Evolutionary conservation across 2,888 invertebrate genomes (phyloP).

Genomic region (Clitarchus hookeri): DNA sequence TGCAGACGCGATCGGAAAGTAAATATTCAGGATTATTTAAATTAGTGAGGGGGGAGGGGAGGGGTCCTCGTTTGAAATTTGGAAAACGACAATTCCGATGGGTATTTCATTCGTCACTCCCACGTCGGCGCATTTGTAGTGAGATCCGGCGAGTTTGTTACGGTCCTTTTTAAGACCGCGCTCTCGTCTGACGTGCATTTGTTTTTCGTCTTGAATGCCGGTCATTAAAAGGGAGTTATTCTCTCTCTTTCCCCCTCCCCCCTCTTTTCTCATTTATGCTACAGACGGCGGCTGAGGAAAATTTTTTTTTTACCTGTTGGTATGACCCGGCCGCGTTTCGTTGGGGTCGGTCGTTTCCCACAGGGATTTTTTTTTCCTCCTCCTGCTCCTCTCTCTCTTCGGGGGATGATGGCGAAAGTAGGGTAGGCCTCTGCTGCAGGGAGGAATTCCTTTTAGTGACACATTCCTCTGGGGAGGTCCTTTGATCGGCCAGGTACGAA

Average conservation of each 20-base stretch:
- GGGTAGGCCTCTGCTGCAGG: neutral
- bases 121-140: neutral
- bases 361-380: neutral
- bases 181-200: neutral
- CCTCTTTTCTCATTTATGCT: neutral
- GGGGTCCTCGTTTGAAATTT: neutral
- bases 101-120: neutral
- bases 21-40: neutral
- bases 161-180: neutral
- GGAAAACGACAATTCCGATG: neutral
- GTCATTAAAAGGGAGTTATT: neutral
- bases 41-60: neutral
- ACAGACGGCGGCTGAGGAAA: neutral
- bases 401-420: neutral
- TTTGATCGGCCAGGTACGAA: neutral
- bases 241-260: neutral
- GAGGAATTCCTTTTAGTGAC: neutral
- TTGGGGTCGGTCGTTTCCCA: neutral
- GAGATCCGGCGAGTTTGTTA: neutral
- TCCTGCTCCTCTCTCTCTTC: neutral
- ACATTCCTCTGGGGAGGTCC: conserved; percentile 3
- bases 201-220: conserved; percentile 1
- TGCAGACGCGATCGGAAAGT: neutral
- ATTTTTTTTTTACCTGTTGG: neutral
- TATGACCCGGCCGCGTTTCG: neutral